Evolutionary conservation across 35 echinoderm and acorn worm genomes (phyloP).

Genomic region (Acanthaster planci): DNA sequence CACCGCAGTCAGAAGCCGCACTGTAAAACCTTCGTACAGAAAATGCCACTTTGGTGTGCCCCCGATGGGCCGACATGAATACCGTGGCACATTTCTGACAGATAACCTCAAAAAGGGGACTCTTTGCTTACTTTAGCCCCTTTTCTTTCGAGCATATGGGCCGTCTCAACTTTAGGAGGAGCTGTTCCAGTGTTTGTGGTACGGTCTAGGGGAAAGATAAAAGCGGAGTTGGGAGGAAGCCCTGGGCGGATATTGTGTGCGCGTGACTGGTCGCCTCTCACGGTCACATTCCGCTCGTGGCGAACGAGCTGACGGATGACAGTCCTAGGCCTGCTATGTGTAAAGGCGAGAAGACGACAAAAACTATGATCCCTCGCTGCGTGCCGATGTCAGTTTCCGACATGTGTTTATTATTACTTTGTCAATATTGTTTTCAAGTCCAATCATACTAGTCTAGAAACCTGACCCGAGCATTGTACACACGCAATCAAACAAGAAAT

Average conservation of each 20-base stretch:
- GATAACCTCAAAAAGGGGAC: no score
- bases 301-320: no score
- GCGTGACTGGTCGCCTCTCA: conserved; percentile 1
- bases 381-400: not conserved
- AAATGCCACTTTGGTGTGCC: no score
- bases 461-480: no score
- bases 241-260: conserved; percentile 21
- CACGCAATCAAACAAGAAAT: no score
- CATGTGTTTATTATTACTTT: conserved; percentile 27
- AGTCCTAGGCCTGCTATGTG: no score
- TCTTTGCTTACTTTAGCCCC: no score
- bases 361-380: not conserved
- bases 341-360: not conserved
- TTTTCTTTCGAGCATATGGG: not conserved
- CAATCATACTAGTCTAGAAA: not conserved
- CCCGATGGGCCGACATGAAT: no score
- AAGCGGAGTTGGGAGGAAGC: conserved; percentile 15
- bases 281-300: conserved; percentile 13
- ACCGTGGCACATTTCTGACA: no score
- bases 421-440: conserved; percentile 13
- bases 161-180: not conserved
- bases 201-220: conserved; percentile 8
- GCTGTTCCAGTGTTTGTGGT: conserved; percentile 5
- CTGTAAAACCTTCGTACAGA: no score
- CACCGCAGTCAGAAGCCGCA: no score